Percentiles rank a stretch among this genome's conserved stretches.
phyloP scores from a whole-genome alignment of 2,113 vertebrate genomes.

The Amblyopsis rosae region DNA sequence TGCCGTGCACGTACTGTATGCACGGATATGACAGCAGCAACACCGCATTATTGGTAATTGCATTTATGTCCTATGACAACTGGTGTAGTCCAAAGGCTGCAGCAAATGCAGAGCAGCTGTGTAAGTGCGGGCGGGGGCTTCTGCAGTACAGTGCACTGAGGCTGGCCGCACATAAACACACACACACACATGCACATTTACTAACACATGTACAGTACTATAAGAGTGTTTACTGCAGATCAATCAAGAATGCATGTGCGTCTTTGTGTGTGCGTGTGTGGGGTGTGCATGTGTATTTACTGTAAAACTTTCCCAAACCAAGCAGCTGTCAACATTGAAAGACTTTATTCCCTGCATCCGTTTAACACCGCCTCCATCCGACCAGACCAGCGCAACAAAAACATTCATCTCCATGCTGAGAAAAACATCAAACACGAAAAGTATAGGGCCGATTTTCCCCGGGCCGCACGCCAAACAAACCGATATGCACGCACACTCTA shows the following conservation, averaged over 20 bases:
- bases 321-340: slow-evolving; percentile 20
- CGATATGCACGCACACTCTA: slow-evolving; percentile 33
- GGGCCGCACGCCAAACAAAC: slow-evolving; percentile 32
- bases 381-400: slow-evolving; percentile 24
- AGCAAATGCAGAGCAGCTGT: slow-evolving; percentile 56
- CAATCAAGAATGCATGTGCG: not conserved
- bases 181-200: slow-evolving; percentile 18
- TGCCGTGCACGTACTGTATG: not conserved
- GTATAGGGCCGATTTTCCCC: slow-evolving; percentile 17
- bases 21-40: slow-evolving; percentile 26
- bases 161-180: slow-evolving; percentile 42
- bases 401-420: not conserved
- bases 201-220: not conserved
- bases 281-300: slow-evolving; percentile 8
- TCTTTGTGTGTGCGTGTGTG: not conserved
- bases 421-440: slow-evolving; percentile 39
- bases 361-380: slow-evolving; percentile 28
- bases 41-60: slow-evolving; percentile 42
- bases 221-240: not conserved
- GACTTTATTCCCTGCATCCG: slow-evolving; percentile 10
- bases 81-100: slow-evolving; percentile 43
- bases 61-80: slow-evolving; percentile 51
- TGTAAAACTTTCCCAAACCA: slow-evolving; percentile 16
- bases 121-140: slow-evolving; percentile 35
- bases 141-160: slow-evolving; percentile 53